phyloP scores from a whole-genome alignment of 2,797 vertebrate species.

The Argyrosomus regius region DNA sequence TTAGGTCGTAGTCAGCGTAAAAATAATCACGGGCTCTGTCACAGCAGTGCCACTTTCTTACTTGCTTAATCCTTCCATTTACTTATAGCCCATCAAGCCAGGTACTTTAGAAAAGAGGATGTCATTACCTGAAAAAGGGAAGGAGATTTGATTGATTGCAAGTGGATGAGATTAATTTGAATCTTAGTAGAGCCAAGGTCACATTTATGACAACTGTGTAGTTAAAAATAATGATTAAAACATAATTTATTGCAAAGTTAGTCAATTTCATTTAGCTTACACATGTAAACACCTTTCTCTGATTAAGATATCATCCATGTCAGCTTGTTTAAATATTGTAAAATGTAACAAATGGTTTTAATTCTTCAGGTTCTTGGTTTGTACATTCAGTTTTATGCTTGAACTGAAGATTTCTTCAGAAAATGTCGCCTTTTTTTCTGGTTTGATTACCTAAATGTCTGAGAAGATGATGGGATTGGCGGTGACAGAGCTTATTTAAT shows the following conservation, averaged over 20 bases:
- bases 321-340: background rate
- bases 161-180: background rate
- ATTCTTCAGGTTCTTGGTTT: background rate
- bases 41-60: slow-evolving; percentile 1
- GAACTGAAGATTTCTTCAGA: too few species aligned
- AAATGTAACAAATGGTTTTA: background rate
- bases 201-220: background rate
- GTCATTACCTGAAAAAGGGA: background rate
- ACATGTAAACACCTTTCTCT: background rate
- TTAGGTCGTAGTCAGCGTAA: slow-evolving; percentile 1
- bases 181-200: background rate
- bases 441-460: too few species aligned
- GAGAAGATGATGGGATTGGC: background rate
- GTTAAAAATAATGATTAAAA: background rate
- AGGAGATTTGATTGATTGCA: slow-evolving; percentile 1
- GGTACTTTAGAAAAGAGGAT: background rate
- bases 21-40: slow-evolving; percentile 5
- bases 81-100: slow-evolving; percentile 6
- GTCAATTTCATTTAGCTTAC: background rate
- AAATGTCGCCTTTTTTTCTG: too few species aligned
- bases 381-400: too few species aligned
- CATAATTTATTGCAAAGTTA: background rate
- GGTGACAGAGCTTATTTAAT: background rate
- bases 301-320: background rate
- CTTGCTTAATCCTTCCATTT: background rate